Evolutionary conservation across 1,140 invertebrate species (phyloP).

Genomic region (Ctenoplectra terminalis): DNA sequence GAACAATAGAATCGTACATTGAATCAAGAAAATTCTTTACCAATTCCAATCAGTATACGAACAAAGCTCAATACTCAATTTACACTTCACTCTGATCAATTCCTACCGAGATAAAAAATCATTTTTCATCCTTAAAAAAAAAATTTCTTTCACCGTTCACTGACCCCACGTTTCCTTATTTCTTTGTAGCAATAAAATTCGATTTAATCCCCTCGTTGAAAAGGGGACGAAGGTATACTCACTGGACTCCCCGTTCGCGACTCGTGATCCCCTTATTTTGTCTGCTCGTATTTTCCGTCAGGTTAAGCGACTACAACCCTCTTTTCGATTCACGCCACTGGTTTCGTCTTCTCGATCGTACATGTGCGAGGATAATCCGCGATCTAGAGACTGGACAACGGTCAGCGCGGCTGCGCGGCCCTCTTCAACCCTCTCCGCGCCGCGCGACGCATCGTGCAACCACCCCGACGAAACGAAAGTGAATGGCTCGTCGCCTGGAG

Average conservation of each 20-base stretch:
- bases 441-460: constrained; percentile 49
- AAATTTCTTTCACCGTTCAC: not conserved
- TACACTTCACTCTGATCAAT: no score
- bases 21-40: no score
- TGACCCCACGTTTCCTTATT: not conserved
- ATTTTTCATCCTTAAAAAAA: no score
- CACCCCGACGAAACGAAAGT: constrained; percentile 64
- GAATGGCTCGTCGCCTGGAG: constrained; percentile 44
- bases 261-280: constrained; percentile 65
- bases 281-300: not conserved
- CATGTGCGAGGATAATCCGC: constrained; percentile 46
- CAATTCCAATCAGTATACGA: no score
- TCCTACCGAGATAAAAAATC: not conserved
- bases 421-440: constrained; percentile 29
- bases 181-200: no score
- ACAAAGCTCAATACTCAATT: no score
- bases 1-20: not conserved
- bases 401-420: constrained; percentile 74
- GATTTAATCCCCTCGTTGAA: no score
- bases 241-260: constrained; percentile 63
- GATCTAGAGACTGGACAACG: constrained; percentile 68
- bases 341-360: constrained; percentile 2
- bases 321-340: not conserved
- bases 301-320: not conserved
- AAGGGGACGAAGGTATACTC: constrained; percentile 30